Base-by-base conservation (phyloP, 1,140 invertebrate genomes). In the Papilio polyxenes region DNA sequence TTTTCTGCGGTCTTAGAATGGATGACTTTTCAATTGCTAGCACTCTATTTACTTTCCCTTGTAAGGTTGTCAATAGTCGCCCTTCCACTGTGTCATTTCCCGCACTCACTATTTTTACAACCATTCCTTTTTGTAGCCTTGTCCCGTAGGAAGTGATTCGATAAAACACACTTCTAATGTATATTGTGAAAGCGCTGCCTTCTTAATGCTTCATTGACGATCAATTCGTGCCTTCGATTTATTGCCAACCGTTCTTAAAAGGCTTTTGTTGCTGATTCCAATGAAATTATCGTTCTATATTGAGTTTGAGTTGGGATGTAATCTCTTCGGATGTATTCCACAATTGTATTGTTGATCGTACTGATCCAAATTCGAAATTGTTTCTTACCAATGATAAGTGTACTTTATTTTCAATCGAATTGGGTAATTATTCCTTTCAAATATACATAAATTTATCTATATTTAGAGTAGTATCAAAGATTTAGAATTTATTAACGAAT, bases 21-120 rank as follows among this genome's bases (percentile, higher is more conserved):
- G 87, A 91, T 93, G 92, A 93, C 93, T 93, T 93, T 94, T 94
- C 93, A 94, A 94, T 94, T 89, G 89, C 86, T 88, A 82, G 84
- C 84, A 91, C 89, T 92, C 85, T 93, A 93, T 93, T 93, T 90
- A 91, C 90, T 84, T 87, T 89, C 82, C 51, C 86, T 83, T 83
- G 82, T 82, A 88, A 91, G 87, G 84, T 86, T 83, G 83, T 89
- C 86, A 90, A 91, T 88, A 83, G 87, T 44, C 75, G 51, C 40
- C 81, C 87, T 93, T 93, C 86, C 83, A 92, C 92, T 85, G 82
- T 92, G 92, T 94, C 93, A 94, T 92, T 94, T 94, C 92, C 93
- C 86, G 89, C 86, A 91, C 93, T 93, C 87, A 89, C 89, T 89
- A 89, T 89, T 93, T 92, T 92, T 88, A 90, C 86, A 83, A 86